A percentile compares a stretch with the other conserved stretches of the same genome.
These are phyloP conservation scores for Molossus alvarezi DNA, from an alignment of 2,797 vertebrate species.

Conservation along the genomic window DNA sequence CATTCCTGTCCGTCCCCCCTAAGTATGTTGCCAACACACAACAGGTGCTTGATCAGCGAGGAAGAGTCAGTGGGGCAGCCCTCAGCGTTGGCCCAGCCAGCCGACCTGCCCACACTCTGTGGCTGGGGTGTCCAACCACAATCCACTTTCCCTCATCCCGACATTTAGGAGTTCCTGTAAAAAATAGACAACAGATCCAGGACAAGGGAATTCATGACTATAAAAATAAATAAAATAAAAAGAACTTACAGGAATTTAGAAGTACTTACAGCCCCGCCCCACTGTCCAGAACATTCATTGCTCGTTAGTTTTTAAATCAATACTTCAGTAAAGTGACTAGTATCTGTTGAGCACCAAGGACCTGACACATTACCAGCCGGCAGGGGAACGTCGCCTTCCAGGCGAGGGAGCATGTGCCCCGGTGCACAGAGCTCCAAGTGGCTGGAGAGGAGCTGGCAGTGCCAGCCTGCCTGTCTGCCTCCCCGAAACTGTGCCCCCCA, in stretches of 20 bases:
- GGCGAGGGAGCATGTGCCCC: not conserved
- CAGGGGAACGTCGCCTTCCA: not conserved
- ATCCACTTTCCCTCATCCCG: not conserved
- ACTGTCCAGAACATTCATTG: not conserved
- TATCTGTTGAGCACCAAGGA: not conserved
- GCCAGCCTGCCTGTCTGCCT: not conserved
- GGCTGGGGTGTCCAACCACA: not conserved
- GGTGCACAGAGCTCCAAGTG: not conserved
- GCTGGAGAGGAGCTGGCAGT: not conserved
- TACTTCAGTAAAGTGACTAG: slow-evolving; percentile 3
- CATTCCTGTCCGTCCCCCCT: not conserved
- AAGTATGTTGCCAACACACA: not conserved
- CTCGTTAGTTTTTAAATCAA: not conserved
- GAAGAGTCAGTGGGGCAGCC: not conserved
- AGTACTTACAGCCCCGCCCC: rapidly evolving
- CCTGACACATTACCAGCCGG: not conserved
- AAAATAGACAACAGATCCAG: not conserved
- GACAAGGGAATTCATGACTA: not conserved
- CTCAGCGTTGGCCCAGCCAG: not conserved
- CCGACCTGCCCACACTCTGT: not conserved
- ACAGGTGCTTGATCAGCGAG: not conserved
- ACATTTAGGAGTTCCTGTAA: not conserved
- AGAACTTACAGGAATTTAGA: not conserved
- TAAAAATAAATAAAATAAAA: not conserved
- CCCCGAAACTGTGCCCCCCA: rapidly evolving